Percentiles rank a stretch among this genome's conserved stretches.
These are phyloP conservation scores for Diplodus puntazzo DNA, from an alignment of 2,797 vertebrate species.

Conservation along the genomic window DNA sequence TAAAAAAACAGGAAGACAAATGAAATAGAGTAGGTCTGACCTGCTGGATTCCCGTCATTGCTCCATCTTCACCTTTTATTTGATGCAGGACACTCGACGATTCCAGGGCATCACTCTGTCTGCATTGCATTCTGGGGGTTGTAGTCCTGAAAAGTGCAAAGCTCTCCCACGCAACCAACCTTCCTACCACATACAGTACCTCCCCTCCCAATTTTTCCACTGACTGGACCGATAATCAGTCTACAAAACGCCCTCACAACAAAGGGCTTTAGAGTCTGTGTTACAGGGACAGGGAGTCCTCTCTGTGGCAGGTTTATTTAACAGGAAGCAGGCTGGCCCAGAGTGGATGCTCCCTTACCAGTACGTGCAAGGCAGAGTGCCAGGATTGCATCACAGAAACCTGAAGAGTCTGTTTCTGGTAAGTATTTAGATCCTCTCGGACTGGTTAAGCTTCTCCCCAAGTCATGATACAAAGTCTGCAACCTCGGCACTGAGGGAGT, in stretches of 20 bases:
- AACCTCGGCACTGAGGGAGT: constrained; percentile 69
- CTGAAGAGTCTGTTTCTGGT: constrained; percentile 78
- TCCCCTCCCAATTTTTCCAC: constrained; percentile 62
- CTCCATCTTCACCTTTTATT: constrained; percentile 94
- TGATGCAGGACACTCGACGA: constrained; percentile 90
- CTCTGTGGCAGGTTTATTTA: constrained; percentile 74
- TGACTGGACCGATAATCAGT: constrained; percentile 72
- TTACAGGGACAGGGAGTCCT: constrained; percentile 73
- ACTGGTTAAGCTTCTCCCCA: constrained; percentile 80
- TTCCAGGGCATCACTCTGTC: constrained; percentile 86
- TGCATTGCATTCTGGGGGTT: constrained; percentile 85
- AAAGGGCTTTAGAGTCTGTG: constrained; percentile 72
- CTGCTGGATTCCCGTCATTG: constrained; percentile 97
- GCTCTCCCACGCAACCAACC: constrained; percentile 94
- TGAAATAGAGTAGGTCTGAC: constrained; percentile 99
- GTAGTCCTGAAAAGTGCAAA: constrained; percentile 99
- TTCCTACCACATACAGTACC: constrained; percentile 81
- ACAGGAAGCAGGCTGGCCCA: constrained; percentile 80
- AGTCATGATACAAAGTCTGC: constrained; percentile 82
- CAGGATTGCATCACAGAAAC: constrained; percentile 76
- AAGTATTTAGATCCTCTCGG: constrained; percentile 75
- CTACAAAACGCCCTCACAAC: constrained; percentile 69
- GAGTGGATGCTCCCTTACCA: constrained; percentile 80
- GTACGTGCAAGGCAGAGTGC: constrained; percentile 70
- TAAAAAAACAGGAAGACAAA: constrained; percentile 91